Conservation (phyloP, 2,888 invertebrate species). For the Dinocampus coccinellae region DNA sequence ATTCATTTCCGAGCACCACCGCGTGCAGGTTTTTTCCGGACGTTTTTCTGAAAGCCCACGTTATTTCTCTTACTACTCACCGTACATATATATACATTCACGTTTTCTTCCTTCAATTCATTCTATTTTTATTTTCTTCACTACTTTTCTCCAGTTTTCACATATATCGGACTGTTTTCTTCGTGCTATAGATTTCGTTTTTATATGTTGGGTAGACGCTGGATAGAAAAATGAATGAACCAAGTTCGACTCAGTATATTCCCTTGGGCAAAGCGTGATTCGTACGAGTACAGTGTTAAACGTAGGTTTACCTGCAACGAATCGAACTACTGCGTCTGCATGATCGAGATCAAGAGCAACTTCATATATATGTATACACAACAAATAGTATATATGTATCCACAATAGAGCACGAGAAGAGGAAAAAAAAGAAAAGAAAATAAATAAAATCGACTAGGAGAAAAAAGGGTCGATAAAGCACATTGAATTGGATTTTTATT, state of each 20-base stretch:
- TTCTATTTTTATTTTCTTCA: background rate
- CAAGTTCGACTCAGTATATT: conserved; percentile 12
- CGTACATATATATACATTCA: background rate
- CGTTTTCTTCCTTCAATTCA: background rate
- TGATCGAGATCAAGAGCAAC: background rate
- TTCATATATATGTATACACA: background rate
- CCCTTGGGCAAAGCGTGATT: conserved; percentile 26
- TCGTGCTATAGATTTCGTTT: conserved; percentile 1
- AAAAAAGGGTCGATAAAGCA: conserved; percentile 1
- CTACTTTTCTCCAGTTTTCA: conserved; percentile 16
- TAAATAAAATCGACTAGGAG: background rate
- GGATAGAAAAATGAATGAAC: conserved; percentile 22
- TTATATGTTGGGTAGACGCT: background rate
- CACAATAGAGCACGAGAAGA: background rate
- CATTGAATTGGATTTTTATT: conserved; percentile 5
- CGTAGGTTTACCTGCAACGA: conserved; percentile 8
- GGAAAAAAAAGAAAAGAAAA: background rate
- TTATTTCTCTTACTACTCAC: conserved; percentile 1
- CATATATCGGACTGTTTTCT: conserved; percentile 5
- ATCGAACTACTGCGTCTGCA: background rate
- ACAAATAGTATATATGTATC: background rate
- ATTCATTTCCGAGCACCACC: conserved; percentile 28
- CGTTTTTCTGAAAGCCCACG: background rate
- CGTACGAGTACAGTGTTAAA: conserved; percentile 15
- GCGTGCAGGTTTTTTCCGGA: conserved; percentile 11